Percentiles rank a stretch among this genome's conserved stretches.
Conservation (phyloP, 1,140 invertebrate species). For the Ladona fulva region DNA sequence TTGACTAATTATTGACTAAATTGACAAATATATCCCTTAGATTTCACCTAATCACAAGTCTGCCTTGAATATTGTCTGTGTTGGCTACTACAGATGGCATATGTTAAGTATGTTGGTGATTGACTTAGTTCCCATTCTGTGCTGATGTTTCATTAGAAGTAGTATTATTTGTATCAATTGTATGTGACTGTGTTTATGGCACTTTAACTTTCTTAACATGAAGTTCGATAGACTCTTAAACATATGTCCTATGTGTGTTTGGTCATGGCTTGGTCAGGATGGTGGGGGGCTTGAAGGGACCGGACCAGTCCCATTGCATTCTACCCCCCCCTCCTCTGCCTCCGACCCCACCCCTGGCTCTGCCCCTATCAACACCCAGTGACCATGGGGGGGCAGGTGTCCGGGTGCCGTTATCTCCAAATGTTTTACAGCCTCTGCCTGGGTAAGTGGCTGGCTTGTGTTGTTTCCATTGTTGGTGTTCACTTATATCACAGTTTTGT, state of each 20-base stretch:
- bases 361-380: neutral
- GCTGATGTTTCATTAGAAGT: too few relatives aligned
- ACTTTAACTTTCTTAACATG: too few relatives aligned
- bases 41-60: too few relatives aligned
- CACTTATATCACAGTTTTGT: neutral
- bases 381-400: neutral
- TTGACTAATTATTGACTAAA: too few relatives aligned
- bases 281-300: neutral
- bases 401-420: neutral
- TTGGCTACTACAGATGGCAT: too few relatives aligned
- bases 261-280: constrained; percentile 2
- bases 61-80: too few relatives aligned
- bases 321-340: neutral
- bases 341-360: neutral
- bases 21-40: too few relatives aligned
- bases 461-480: neutral
- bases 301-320: neutral
- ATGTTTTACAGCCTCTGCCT: neutral
- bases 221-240: neutral
- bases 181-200: too few relatives aligned
- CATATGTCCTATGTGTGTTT: neutral
- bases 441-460: constrained; percentile 1
- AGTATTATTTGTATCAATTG: too few relatives aligned
- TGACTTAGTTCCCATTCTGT: too few relatives aligned
- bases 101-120: too few relatives aligned